Conservation (phyloP, 2,113 vertebrate genomes). For the Paradoxurus hermaphroditus region DNA sequence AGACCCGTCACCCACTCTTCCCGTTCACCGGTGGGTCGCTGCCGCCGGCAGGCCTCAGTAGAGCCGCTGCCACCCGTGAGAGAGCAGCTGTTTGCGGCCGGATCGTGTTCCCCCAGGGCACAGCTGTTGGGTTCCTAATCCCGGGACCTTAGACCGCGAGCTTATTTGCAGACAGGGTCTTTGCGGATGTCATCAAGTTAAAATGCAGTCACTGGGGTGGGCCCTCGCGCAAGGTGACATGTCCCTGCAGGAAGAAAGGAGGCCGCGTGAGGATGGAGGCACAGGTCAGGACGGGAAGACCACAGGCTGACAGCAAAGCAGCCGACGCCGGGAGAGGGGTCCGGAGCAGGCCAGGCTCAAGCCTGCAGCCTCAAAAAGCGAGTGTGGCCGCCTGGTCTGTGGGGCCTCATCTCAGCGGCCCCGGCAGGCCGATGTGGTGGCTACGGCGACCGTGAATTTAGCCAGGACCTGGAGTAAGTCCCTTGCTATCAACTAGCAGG, state of each 20-base stretch:
- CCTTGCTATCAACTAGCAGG: not conserved
- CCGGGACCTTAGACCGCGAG: not conserved
- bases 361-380: no score
- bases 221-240: not conserved
- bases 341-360: no score
- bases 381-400: no score
- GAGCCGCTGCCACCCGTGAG: not conserved
- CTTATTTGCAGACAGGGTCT: not conserved
- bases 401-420: not conserved
- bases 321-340: not conserved
- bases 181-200: not conserved
- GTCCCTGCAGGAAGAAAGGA: not conserved
- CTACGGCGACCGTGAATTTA: accelerated
- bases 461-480: no score
- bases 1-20: not conserved
- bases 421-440: not conserved
- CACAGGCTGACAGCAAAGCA: not conserved
- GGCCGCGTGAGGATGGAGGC: not conserved
- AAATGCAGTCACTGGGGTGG: not conserved
- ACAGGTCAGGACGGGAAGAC: not conserved
- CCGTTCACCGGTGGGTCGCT: not conserved
- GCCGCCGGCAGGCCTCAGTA: accelerated
- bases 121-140: not conserved
- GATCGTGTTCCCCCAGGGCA: not conserved
- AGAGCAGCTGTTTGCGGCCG: not conserved